A percentile compares a stretch with the other conserved stretches of the same genome.
phyloP scores from a whole-genome alignment of 2,888 invertebrate genomes.

The Neoascia interrupta region DNA sequence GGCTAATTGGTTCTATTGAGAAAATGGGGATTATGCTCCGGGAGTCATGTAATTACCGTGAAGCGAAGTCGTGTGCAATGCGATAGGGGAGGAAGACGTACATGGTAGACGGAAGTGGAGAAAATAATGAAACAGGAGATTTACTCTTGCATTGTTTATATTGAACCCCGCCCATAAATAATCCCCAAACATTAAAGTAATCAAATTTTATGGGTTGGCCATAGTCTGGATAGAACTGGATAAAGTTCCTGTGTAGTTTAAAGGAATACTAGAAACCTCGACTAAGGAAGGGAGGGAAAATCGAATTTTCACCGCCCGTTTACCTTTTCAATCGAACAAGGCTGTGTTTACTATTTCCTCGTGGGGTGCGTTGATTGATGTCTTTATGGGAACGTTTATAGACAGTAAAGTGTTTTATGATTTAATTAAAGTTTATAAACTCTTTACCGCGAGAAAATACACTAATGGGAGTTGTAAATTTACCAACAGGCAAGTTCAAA shows the following conservation, averaged over 20 bases:
- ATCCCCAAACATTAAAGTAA: constrained; percentile 22
- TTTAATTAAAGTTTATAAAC: too few species aligned
- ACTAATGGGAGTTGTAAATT: too few species aligned
- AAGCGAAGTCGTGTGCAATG: background rate
- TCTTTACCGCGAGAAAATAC: too few species aligned
- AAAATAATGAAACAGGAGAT: background rate
- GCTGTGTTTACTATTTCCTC: background rate
- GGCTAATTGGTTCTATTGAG: constrained; percentile 8
- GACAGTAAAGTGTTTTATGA: background rate
- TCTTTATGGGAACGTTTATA: background rate
- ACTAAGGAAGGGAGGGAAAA: background rate
- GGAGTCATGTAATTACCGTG: constrained; percentile 21
- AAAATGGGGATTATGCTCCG: constrained; percentile 3
- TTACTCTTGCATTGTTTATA: constrained; percentile 47
- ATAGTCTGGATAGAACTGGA: constrained; percentile 1
- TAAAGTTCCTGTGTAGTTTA: constrained; percentile 20
- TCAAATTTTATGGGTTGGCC: constrained; percentile 31
- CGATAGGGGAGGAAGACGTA: background rate
- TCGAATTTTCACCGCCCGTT: constrained; percentile 4
- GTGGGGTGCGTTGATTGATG: background rate
- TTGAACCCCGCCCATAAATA: constrained; percentile 60
- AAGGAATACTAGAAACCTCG: constrained; percentile 5
- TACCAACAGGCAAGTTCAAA: too few species aligned
- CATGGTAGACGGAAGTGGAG: background rate
- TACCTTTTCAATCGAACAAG: background rate